Evolutionary conservation across 1,140 invertebrate species (phyloP), one percentile per base, ranked within the genome.

Genomic region (Drosophila tropicalis): DNA sequence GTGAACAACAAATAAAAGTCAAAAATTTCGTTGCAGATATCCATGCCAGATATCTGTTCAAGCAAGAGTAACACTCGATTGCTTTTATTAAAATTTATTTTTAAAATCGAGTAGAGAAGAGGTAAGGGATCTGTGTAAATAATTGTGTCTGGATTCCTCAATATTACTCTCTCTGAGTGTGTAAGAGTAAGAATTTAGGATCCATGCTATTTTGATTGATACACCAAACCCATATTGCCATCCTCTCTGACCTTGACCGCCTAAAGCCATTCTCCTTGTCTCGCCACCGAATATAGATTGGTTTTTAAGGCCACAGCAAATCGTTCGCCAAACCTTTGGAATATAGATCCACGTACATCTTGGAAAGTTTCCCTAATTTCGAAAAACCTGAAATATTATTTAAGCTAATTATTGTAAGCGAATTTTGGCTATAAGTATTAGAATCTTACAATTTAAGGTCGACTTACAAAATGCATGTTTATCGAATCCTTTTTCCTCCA

Each of bases 311-410:
- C 83, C 5, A 73, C 2, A 0, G 63, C 83, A 64, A 76, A 79
- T 3, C 6, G 5, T 0, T 87, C 66, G 17, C 55, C 55, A 12
- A 82, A 4, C 0, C 71, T 56, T n/a, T 81, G 82, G n/a, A 86
- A 85, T 7, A 86, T 12, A 1, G 82, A 85, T 0, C 75, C 82
- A 6, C 82, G 68, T n/a, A 78, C 3, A 34, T 72, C 34, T 3
- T 68, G 13, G 1, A 85, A 86, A 6, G 86, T 86, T 32, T 86
- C 79, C 0, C 82, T 85, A 13, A n/a, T 7, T 40, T 0, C 19
- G 29, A 36, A 51, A 39, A 29, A 56, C 10, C 7, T 12, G 15
- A 4, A 29, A 15, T 32, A 32, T 12, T 34, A 34, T 9, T 9
- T 22, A 22, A 22, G 22, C 22, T 1, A 22, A 22, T 4, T 3